Conservation (phyloP, 2,888 invertebrate species). For the Lissonota sp. region DNA sequence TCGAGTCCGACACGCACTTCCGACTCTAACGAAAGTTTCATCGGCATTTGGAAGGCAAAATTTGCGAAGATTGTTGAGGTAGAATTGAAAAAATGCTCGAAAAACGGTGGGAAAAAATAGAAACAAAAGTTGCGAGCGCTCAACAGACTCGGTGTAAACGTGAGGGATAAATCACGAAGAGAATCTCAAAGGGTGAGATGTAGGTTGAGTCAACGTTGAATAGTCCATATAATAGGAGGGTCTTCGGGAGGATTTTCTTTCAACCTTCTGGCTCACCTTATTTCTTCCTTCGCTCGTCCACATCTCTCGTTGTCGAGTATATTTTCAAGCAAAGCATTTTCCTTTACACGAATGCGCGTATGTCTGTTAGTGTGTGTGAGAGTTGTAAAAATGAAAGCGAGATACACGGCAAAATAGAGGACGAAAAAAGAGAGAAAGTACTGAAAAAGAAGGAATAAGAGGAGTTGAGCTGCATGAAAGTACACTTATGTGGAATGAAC, state of each 20-base stretch:
- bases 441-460: conserved; percentile 1
- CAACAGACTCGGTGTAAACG: too few species aligned
- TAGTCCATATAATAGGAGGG: conserved; percentile 16
- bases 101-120: too few species aligned
- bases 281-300: conserved; percentile 6
- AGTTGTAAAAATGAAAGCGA: conserved; percentile 8
- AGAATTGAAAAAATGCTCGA: too few species aligned
- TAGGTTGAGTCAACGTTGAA: too few species aligned
- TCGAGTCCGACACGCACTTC: too few species aligned
- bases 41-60: too few species aligned
- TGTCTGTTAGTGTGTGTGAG: not conserved
- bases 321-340: conserved; percentile 44
- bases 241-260: conserved; percentile 32
- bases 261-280: conserved; percentile 23
- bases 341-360: conserved; percentile 18
- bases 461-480: not conserved
- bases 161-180: too few species aligned
- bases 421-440: not conserved
- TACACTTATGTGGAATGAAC: not conserved
- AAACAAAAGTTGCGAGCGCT: too few species aligned
- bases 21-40: too few species aligned
- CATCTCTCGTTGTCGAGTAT: conserved; percentile 19
- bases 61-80: too few species aligned
- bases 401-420: not conserved
- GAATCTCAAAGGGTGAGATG: too few species aligned